These are phyloP conservation scores for Lota lota DNA, from an alignment of 2,113 vertebrate species.

Conservation along the genomic window DNA sequence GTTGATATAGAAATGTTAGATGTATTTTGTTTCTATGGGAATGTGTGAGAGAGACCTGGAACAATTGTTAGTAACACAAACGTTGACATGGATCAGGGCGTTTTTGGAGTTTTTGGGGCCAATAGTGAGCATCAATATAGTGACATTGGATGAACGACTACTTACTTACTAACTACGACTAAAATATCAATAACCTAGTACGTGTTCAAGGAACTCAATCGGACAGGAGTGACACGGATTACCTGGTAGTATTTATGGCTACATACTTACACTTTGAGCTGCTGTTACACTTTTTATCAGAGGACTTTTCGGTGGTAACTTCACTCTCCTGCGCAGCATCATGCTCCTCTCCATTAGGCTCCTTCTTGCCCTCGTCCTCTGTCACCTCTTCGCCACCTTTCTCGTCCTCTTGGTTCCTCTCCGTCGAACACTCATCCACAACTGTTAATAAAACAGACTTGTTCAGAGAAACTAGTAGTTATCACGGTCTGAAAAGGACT, in stretches of 20 bases:
- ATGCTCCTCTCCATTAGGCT: slow-evolving; percentile 6
- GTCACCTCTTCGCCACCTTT: slow-evolving; percentile 7
- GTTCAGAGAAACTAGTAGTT: background rate
- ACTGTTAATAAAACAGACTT: background rate
- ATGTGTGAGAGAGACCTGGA: too few species aligned
- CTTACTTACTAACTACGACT: too few species aligned
- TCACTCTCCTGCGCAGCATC: slow-evolving; percentile 12
- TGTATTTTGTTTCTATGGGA: too few species aligned
- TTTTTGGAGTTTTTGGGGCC: too few species aligned
- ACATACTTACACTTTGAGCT: slow-evolving; percentile 42
- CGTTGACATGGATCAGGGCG: too few species aligned
- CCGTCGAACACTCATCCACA: background rate
- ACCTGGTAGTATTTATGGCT: background rate
- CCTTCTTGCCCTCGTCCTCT: background rate
- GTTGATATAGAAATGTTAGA: background rate
- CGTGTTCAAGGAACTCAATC: too few species aligned
- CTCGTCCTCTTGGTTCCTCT: slow-evolving; percentile 8
- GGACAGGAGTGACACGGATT: too few species aligned
- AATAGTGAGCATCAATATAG: too few species aligned
- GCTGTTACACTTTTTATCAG: slow-evolving; percentile 15
- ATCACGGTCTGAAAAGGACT: too few species aligned
- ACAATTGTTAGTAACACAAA: too few species aligned
- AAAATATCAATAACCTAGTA: too few species aligned
- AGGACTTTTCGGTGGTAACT: background rate
- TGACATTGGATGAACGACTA: too few species aligned